A percentile compares a stretch with the other conserved stretches of the same genome.
Evolutionary conservation across 2,888 invertebrate species (phyloP).

Genomic region (Campoplex nolae): DNA sequence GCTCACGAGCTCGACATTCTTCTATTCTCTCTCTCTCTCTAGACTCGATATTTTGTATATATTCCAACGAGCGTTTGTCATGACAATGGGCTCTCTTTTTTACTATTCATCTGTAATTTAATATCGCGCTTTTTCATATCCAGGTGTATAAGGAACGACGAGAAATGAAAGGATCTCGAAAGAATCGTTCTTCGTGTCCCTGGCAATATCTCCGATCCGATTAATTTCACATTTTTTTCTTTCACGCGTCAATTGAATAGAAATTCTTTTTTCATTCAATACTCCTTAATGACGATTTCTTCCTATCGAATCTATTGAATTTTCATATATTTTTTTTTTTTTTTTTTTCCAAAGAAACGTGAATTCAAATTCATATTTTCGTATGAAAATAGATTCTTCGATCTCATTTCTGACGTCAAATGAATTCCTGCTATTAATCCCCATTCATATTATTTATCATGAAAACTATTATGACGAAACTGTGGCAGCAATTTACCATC

Average conservation of each 20-base stretch:
- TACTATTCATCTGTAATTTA: conserved; percentile 17
- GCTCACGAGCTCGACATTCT: conserved; percentile 19
- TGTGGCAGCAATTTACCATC: not conserved
- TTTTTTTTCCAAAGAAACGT: not conserved
- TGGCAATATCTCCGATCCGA: not conserved
- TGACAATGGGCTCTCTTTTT: conserved; percentile 2
- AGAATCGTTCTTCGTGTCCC: not conserved
- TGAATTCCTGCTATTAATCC: too few relatives aligned
- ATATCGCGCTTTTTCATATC: not conserved
- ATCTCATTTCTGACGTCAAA: too few relatives aligned
- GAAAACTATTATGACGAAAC: too few relatives aligned
- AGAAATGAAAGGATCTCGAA: not conserved
- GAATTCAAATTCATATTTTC: not conserved
- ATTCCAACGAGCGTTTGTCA: not conserved
- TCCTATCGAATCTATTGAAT: not conserved
- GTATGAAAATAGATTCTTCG: not conserved
- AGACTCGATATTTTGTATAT: conserved; percentile 34
- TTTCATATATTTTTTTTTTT: not conserved
- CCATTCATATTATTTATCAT: too few relatives aligned
- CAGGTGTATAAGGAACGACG: not conserved
- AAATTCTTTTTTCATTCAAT: not conserved
- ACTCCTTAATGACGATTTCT: not conserved
- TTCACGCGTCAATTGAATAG: not conserved
- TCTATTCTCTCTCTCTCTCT: not conserved
- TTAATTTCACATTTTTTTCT: not conserved